Evolutionary conservation across 2,888 invertebrate genomes (phyloP).

Genomic region (Mantis religiosa): DNA sequence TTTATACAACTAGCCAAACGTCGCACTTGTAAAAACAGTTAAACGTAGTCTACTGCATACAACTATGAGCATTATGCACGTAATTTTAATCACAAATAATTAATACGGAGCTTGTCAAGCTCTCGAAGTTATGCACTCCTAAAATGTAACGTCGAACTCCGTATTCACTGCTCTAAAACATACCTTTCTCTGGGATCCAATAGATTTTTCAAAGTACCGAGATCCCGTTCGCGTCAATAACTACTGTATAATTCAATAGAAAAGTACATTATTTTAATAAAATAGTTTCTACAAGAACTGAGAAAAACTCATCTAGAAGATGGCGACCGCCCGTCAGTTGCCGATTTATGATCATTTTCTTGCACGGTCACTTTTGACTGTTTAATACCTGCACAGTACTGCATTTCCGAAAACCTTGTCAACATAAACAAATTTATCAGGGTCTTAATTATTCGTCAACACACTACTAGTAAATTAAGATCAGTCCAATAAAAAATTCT

Average conservation of each 20-base stretch:
- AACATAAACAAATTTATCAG: background rate
- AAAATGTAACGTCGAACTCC: constrained; percentile 18
- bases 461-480: background rate
- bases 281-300: constrained; percentile 38
- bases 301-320: constrained; percentile 54
- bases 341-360: constrained; percentile 38
- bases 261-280: constrained; percentile 29
- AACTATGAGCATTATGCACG: constrained; percentile 8
- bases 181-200: constrained; percentile 30
- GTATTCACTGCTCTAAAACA: constrained; percentile 11
- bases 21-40: constrained; percentile 6
- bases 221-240: constrained; percentile 22
- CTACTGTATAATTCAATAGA: constrained; percentile 20
- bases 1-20: background rate
- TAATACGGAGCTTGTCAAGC: constrained; percentile 13
- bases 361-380: constrained; percentile 26
- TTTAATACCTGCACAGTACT: constrained; percentile 4
- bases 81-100: constrained; percentile 12
- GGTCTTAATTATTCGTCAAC: background rate
- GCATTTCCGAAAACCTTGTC: constrained; percentile 7
- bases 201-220: constrained; percentile 19
- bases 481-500: constrained; percentile 17
- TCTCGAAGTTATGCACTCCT: constrained; percentile 17
- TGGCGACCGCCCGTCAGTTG: constrained; percentile 53
- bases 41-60: background rate